Conservation (phyloP, 92 coral and sea anemone species). For the Pocillopora grandis region DNA sequence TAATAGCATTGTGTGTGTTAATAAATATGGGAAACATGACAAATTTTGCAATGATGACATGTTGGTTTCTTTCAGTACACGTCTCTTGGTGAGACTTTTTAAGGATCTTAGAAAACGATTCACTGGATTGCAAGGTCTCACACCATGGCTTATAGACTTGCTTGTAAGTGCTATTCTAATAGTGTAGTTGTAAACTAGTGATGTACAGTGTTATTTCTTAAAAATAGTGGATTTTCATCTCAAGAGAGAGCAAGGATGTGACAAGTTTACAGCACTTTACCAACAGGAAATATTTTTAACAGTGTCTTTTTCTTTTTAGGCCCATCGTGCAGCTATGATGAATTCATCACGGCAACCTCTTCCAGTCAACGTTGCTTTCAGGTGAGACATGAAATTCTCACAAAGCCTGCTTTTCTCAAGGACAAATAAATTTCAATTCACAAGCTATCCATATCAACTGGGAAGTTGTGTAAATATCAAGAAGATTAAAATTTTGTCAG, state of each 20-base stretch:
- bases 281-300: not conserved
- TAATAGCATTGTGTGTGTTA: no score
- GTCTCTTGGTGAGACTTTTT: slow-evolving; percentile 83
- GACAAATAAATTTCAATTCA: not conserved
- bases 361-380: slow-evolving; percentile 86
- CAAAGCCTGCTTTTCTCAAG: no score
- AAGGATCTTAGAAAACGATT: slow-evolving; percentile 91
- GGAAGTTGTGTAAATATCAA: no score
- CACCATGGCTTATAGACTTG: slow-evolving; percentile 97
- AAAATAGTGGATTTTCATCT: no score
- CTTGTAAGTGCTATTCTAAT: slow-evolving; percentile 59
- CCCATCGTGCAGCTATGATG: slow-evolving; percentile 90
- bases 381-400: slow-evolving; percentile 41
- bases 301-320: slow-evolving; percentile 49
- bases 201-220: no score
- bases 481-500: no score
- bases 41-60: not conserved
- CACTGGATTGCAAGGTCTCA: slow-evolving; percentile 87
- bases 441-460: no score
- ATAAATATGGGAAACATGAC: no score
- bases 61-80: slow-evolving; percentile 63
- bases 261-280: no score
- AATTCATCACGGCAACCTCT: slow-evolving; percentile 85
- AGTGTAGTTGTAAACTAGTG: no score
- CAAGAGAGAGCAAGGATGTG: no score